Evolutionary conservation across 1,140 invertebrate species (phyloP).

Genomic region (Eciton burchellii): DNA sequence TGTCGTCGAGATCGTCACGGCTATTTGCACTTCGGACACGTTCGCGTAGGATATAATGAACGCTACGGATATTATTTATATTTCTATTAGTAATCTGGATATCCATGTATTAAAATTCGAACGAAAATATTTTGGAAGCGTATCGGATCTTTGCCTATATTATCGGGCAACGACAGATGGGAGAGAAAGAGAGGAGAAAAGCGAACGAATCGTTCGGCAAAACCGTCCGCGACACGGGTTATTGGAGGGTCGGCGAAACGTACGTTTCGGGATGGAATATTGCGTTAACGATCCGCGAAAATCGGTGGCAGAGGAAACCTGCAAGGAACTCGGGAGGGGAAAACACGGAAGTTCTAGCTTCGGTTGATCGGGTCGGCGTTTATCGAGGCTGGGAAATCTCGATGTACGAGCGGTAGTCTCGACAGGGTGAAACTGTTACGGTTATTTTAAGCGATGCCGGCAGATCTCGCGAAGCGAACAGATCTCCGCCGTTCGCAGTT

Average conservation of each 20-base stretch:
- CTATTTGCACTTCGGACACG: no score
- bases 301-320: not conserved
- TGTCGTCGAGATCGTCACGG: no score
- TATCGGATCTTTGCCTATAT: constrained; percentile 2
- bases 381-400: constrained; percentile 38
- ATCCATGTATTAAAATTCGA: not conserved
- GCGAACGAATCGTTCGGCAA: constrained; percentile 13
- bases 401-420: constrained; percentile 43
- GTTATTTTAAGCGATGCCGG: constrained; percentile 28
- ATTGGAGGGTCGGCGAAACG: constrained; percentile 24
- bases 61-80: not conserved
- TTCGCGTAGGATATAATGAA: not conserved
- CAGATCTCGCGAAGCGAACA: constrained; percentile 3
- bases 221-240: constrained; percentile 14
- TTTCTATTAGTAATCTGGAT: no score
- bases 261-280: constrained; percentile 23
- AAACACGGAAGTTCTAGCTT: constrained; percentile 11
- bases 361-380: constrained; percentile 27
- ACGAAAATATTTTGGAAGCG: not conserved
- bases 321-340: constrained; percentile 17
- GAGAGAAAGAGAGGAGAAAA: constrained; percentile 7
- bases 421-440: not conserved
- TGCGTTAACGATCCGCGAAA: constrained; percentile 26
- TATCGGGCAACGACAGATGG: constrained; percentile 4
- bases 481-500: constrained; percentile 14